A percentile compares a stretch with the other conserved stretches of the same genome.
Evolutionary conservation across 2,797 vertebrate species (phyloP).

Genomic region (Scomberomorus guttatus): DNA sequence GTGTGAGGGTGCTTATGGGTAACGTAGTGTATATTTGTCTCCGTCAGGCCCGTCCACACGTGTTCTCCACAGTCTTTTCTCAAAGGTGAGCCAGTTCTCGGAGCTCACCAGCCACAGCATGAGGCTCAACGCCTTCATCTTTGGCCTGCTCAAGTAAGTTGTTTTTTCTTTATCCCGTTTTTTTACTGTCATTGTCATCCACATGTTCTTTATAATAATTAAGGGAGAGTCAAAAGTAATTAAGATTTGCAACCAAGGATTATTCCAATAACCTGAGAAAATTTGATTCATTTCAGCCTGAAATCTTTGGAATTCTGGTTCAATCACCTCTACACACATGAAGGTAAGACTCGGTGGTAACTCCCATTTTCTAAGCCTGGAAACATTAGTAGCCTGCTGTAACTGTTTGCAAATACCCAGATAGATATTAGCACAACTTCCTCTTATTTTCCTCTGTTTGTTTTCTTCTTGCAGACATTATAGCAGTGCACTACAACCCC

Average conservation of each 20-base stretch:
- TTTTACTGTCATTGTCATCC: neutral
- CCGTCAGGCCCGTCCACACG: conserved; percentile 94
- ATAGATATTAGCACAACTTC: neutral
- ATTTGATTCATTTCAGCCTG: conserved; percentile 83
- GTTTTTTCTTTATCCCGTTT: neutral
- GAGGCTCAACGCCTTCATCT: conserved; percentile 97
- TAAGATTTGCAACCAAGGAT: neutral
- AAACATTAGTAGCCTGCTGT: neutral
- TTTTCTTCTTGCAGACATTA: conserved; percentile 85
- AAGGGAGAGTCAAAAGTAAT: neutral
- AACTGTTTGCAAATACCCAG: neutral
- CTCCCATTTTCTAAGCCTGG: neutral
- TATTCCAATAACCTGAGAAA: neutral
- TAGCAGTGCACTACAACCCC: conserved; percentile 92
- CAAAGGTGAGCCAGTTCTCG: conserved; percentile 93
- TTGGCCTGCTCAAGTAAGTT: conserved; percentile 97
- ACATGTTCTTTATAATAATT: neutral
- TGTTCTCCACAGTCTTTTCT: conserved; percentile 90
- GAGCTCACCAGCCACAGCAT: conserved; percentile 94
- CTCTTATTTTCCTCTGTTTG: neutral
- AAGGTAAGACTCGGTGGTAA: conserved; percentile 85
- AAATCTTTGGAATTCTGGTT: conserved; percentile 98
- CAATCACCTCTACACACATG: conserved; percentile 94
- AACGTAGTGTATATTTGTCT: conserved; percentile 5
- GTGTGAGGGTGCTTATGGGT: neutral